Base-by-base conservation (phyloP, 2,113 vertebrate genomes). In the Setophaga coronata region DNA sequence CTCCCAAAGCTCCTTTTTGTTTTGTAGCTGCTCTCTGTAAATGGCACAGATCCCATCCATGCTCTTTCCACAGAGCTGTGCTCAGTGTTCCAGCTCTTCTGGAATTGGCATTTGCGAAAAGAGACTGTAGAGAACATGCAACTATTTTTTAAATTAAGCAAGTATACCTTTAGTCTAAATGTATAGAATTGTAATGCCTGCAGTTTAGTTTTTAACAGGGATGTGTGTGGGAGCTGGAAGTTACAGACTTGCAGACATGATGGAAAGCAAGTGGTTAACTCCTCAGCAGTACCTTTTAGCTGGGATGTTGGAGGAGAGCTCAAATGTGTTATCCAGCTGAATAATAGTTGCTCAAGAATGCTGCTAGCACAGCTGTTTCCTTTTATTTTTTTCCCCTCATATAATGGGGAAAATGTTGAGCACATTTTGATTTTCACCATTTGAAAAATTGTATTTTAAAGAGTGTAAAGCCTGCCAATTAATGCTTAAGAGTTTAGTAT, bases 311-410 rank as follows among this genome's bases (percentile, higher is more conserved):
- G 26, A 40, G 45, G 61, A 89, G 56, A 60, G 51, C 56, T 95
- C 69, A 56, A 29, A 87, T 82, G 16, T 82, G 48, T 78, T 92
- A 73, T 56, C 33, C 82, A 92, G 71, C 58, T 92, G 88, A 93
- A 65, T 79, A 90, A 65, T 40, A 73, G 50, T 80, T 80, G 18
- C 85, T 93, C 2, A 34, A 87, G 62, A 82, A 94, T 93, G 74
- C 66, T 86, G 54, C 92, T 92, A 88, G 48, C 38, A 72, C 90
- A 94, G 91, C 77, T 94, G 93, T 84, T 90, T 95, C 66, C 29
- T 90, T 86, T 90, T 77, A 21, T 77, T 73, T 56, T 53, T 53
- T 69, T 70, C 9, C 19, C 20, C 18, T 48, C 18, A 58, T 77
- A 34, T n/a, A 67, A 79, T 58, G 25, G 56, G 33, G 40, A 77